These are phyloP conservation scores for Chaetops frenatus DNA, from an alignment of 2,113 vertebrate species.

Conservation along the genomic window DNA sequence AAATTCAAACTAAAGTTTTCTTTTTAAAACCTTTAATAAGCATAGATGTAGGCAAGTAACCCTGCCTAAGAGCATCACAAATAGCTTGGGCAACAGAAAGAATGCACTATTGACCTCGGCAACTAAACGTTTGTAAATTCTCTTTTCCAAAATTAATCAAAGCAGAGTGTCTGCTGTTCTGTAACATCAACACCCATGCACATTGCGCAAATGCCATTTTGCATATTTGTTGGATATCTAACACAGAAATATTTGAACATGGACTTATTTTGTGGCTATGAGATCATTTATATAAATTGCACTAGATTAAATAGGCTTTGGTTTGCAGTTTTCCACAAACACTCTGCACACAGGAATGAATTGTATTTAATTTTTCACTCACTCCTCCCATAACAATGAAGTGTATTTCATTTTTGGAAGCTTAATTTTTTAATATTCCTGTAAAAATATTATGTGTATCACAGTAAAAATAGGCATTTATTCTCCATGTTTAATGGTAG, in stretches of 20 bases:
- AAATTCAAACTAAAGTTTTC: background rate
- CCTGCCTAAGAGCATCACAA: background rate
- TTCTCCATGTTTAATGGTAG: slow-evolving; percentile 29
- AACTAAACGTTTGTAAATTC: slow-evolving; percentile 73
- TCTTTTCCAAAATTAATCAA: slow-evolving; percentile 43
- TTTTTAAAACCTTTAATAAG: background rate
- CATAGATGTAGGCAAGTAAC: background rate
- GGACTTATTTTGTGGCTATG: slow-evolving; percentile 25
- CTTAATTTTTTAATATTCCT: slow-evolving; percentile 43
- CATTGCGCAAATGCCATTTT: slow-evolving; percentile 17
- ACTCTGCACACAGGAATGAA: background rate
- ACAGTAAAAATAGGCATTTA: slow-evolving; percentile 24
- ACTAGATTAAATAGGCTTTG: background rate
- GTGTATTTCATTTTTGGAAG: slow-evolving; percentile 40
- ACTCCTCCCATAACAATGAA: background rate
- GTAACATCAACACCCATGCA: slow-evolving; percentile 53
- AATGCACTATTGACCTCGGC: slow-evolving; percentile 44
- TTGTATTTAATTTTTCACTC: slow-evolving; percentile 37
- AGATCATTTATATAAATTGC: slow-evolving; percentile 54
- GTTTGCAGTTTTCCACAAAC: background rate
- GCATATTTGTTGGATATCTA: slow-evolving; percentile 29
- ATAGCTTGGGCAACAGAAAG: slow-evolving; percentile 25
- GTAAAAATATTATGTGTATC: slow-evolving; percentile 14
- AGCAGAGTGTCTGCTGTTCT: background rate
- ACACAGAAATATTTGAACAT: slow-evolving; percentile 1